Conservation (phyloP, 1,140 invertebrate genomes). For the Arctopsyche grandis region DNA sequence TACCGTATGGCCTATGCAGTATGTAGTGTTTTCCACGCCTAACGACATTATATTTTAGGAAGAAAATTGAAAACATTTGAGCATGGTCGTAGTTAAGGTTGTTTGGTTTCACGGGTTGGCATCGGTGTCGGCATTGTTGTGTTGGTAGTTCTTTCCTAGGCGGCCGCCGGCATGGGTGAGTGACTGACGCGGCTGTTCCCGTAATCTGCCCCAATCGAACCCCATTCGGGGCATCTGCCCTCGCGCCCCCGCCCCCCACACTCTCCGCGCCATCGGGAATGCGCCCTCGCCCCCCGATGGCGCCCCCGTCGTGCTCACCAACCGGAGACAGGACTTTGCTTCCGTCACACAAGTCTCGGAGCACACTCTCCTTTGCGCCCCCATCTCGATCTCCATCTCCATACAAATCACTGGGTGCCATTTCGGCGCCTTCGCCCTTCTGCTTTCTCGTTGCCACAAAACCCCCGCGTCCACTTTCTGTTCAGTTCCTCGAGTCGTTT, state of each 20-base stretch:
- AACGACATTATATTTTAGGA: too few relatives aligned
- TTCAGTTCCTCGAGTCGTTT: background rate
- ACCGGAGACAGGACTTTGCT: background rate
- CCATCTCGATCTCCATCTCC: too few relatives aligned
- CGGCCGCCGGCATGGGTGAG: slow-evolving; percentile 54
- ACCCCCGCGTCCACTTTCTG: background rate
- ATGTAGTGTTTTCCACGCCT: too few relatives aligned
- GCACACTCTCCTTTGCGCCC: too few relatives aligned
- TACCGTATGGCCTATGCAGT: too few relatives aligned
- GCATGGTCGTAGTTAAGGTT: too few relatives aligned
- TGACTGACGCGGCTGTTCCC: slow-evolving; percentile 28
- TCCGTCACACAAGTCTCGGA: too few relatives aligned
- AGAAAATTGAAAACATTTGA: too few relatives aligned
- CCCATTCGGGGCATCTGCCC: slow-evolving; percentile 37
- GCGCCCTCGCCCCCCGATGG: background rate
- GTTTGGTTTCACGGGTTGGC: background rate
- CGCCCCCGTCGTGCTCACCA: background rate
- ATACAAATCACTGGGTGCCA: too few relatives aligned
- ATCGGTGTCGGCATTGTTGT: background rate
- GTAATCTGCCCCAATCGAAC: slow-evolving; percentile 36
- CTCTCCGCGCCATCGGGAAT: background rate
- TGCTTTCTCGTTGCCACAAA: too few relatives aligned
- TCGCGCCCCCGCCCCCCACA: background rate
- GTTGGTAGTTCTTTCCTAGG: slow-evolving; percentile 14
- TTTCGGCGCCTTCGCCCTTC: too few relatives aligned